These are phyloP conservation scores for Onthophagus sagittarius DNA, from an alignment of 2,888 invertebrate species.

Conservation along the genomic window DNA sequence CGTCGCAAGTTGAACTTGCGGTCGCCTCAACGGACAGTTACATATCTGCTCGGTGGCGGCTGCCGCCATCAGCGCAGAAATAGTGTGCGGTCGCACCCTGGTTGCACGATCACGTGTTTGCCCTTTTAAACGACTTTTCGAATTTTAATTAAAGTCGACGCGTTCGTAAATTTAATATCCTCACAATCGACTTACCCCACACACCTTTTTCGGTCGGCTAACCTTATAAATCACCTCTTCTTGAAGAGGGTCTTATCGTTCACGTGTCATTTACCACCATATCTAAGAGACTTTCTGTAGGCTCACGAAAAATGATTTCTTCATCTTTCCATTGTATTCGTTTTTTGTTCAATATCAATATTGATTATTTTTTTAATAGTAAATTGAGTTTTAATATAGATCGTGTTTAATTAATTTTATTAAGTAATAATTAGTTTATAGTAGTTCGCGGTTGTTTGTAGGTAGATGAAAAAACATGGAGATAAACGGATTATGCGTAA, in stretches of 20 bases:
- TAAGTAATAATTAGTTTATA: no score
- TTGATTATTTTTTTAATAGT: no score
- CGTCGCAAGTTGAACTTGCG: slow-evolving; percentile 3
- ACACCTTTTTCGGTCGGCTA: not conserved
- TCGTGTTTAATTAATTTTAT: no score
- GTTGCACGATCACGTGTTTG: not conserved
- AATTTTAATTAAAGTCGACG: not conserved
- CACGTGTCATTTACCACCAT: slow-evolving; percentile 11
- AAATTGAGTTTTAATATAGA: no score
- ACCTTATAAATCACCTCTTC: slow-evolving; percentile 3
- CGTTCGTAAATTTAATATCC: not conserved
- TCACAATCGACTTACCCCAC: not conserved
- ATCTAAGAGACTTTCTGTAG: not conserved
- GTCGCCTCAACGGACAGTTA: slow-evolving; percentile 3
- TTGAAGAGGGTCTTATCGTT: slow-evolving; percentile 5
- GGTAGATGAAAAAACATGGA: slow-evolving; percentile 5
- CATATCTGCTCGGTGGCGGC: slow-evolving; percentile 4
- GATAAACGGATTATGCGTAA: not conserved
- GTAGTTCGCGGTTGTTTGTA: not conserved
- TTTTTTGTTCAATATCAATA: no score
- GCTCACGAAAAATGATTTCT: not conserved
- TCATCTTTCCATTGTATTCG: not conserved
- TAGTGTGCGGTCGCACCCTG: slow-evolving; percentile 6
- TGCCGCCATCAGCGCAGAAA: slow-evolving; percentile 4
- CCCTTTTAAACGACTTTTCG: not conserved